A percentile compares a stretch with the other conserved stretches of the same genome.
These are phyloP conservation scores for Amphipyra berbera DNA, from an alignment of 2,888 invertebrate species.

Conservation along the genomic window DNA sequence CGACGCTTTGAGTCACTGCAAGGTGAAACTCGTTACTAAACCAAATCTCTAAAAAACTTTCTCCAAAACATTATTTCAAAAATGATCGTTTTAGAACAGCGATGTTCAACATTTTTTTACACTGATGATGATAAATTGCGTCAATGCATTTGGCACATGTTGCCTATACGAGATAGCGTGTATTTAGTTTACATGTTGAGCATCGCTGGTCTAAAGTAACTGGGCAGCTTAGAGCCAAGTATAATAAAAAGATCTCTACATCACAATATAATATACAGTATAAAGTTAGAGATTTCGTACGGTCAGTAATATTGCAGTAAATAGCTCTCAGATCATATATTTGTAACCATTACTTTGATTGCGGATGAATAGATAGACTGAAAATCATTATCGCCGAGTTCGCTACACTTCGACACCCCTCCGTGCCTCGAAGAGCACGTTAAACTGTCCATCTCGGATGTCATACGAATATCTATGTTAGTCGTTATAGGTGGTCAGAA, in stretches of 20 bases:
- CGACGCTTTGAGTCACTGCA: too few species aligned
- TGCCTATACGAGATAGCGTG: too few species aligned
- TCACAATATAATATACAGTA: background rate
- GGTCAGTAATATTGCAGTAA: conserved; percentile 13
- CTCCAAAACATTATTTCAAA: background rate
- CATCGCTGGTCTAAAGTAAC: background rate
- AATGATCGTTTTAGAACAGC: background rate
- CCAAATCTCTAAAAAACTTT: background rate
- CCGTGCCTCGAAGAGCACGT: too few species aligned
- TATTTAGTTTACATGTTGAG: background rate
- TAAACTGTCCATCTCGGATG: too few species aligned
- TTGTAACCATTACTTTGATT: conserved; percentile 4
- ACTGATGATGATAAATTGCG: too few species aligned
- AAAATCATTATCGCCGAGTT: too few species aligned
- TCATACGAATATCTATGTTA: too few species aligned
- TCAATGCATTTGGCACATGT: too few species aligned
- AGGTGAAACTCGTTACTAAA: too few species aligned
- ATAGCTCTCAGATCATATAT: conserved; percentile 32
- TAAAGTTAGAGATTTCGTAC: background rate
- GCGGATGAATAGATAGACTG: too few species aligned
- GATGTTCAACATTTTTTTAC: conserved; percentile 8
- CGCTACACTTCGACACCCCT: too few species aligned
- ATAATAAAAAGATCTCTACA: conserved; percentile 24
- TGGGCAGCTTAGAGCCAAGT: background rate
- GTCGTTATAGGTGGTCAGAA: too few species aligned